phyloP scores from a whole-genome alignment of 2,113 vertebrate genomes.

The Fulica atra region DNA sequence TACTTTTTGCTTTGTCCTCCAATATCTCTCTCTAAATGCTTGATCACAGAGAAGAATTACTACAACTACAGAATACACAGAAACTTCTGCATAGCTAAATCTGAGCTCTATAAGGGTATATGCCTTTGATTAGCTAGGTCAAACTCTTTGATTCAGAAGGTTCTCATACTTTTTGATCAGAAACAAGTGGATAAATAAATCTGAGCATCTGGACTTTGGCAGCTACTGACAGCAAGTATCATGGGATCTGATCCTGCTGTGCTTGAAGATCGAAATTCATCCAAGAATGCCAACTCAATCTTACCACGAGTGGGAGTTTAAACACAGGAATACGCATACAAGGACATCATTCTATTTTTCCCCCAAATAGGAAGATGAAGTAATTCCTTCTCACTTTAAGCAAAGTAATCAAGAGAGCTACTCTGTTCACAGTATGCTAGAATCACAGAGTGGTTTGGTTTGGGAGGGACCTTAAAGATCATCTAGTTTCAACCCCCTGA shows the following conservation, averaged over 20 bases:
- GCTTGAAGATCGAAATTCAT: neutral
- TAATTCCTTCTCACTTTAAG: neutral
- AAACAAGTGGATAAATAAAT: neutral
- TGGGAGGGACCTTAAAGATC: too few relatives aligned
- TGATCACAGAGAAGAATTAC: neutral
- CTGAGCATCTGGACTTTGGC: neutral
- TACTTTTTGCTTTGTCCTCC: neutral
- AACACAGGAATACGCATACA: neutral
- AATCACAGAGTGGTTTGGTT: too few relatives aligned
- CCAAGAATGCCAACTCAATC: neutral
- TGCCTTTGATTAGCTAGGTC: neutral
- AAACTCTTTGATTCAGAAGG: neutral
- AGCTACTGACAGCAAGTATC: neutral
- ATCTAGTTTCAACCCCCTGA: too few relatives aligned
- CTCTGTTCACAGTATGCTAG: neutral
- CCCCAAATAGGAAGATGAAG: neutral
- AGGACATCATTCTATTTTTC: neutral
- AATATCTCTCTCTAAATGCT: neutral
- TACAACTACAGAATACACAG: neutral
- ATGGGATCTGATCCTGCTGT: neutral
- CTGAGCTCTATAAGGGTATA: neutral
- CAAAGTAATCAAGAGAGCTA: neutral
- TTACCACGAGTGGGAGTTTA: neutral
- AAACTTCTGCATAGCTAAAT: neutral
- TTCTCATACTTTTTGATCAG: neutral